phyloP scores from a whole-genome alignment of 2,113 vertebrate species.

The Strigops habroptila region DNA sequence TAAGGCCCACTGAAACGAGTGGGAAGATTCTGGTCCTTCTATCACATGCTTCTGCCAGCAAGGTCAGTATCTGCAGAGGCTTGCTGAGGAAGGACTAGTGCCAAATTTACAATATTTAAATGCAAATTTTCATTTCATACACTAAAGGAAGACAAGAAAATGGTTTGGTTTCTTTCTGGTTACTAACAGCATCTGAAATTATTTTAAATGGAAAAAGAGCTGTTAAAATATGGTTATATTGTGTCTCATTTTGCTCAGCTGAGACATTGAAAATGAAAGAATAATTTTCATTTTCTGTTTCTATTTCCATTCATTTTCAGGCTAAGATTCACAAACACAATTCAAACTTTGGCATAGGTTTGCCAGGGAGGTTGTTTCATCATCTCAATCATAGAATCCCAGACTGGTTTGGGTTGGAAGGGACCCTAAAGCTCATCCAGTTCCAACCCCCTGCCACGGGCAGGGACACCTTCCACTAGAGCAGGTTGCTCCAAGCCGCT shows the following conservation, averaged over 20 bases:
- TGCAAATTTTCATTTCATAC: not conserved
- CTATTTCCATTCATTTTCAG: not conserved
- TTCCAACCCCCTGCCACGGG: not conserved
- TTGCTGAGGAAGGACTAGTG: not conserved
- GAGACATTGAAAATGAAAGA: not conserved
- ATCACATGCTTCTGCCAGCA: not conserved
- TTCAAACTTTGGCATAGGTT: not conserved
- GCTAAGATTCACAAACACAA: fast-evolving
- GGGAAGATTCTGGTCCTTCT: not conserved
- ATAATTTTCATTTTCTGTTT: not conserved
- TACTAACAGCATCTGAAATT: not conserved
- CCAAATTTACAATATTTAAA: not conserved
- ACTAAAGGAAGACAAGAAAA: not conserved
- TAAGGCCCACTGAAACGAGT: not conserved
- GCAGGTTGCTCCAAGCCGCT: not conserved
- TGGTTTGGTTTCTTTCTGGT: not conserved
- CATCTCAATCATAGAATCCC: not conserved
- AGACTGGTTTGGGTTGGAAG: not conserved
- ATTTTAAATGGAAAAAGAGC: not conserved
- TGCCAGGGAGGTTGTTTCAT: not conserved
- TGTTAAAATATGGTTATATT: not conserved
- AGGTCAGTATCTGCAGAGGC: not conserved
- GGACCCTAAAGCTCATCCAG: not conserved
- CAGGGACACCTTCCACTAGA: not conserved
- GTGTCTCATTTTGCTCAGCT: not conserved